Base-by-base conservation (phyloP, 2,888 invertebrate genomes). In the Caenorhabditis auriculariae region DNA sequence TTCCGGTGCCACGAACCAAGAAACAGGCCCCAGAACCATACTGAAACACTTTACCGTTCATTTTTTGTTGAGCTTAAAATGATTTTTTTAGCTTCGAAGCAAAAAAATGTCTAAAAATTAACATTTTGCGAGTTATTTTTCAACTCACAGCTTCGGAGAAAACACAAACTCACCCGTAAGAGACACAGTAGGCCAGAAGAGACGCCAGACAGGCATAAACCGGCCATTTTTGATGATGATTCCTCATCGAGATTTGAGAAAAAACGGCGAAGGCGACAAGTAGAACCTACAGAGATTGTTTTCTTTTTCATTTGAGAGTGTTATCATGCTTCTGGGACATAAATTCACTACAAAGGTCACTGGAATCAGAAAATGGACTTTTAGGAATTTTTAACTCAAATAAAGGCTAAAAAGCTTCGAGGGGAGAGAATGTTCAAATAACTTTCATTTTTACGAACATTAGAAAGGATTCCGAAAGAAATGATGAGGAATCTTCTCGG, bases 1-100 rank as follows among this genome's bases (percentile, higher is more conserved):
- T 45, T 77, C 77, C 7, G 76, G 74, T 3, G 76, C 76, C 17
- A 77, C 72, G 48, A 77, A 76, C 76, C 76, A 76, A 3, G 70
- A 65, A 15, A 72, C 45, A 21, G 75, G 75, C 2, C 74, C 76
- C 17, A 72, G 61, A n/a, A 75, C 70, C 63, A 76, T 66, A 38
- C 76, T 71, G 58, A 17, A 57, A 45, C 19, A 12, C 15, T n/a
- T 17, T n/a, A 12, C 12, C 35, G 9, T 35, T n/a, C n/a, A n/a
- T n/a, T n/a, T n/a, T n/a, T n/a, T n/a, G n/a, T n/a, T n/a, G n/a
- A n/a, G 35, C 35, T n/a, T 15, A 35, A 35, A 35, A 35, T 35
- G 35, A 35, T 15, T 9, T 15, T 15, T 15, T 9, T 9, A n/a
- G 35, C 12, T n/a, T 35, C 35, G 12, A 9, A 35, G 35, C n/a